Base-by-base conservation (phyloP, 1,140 invertebrate species). In the Drosophila bocki region DNA sequence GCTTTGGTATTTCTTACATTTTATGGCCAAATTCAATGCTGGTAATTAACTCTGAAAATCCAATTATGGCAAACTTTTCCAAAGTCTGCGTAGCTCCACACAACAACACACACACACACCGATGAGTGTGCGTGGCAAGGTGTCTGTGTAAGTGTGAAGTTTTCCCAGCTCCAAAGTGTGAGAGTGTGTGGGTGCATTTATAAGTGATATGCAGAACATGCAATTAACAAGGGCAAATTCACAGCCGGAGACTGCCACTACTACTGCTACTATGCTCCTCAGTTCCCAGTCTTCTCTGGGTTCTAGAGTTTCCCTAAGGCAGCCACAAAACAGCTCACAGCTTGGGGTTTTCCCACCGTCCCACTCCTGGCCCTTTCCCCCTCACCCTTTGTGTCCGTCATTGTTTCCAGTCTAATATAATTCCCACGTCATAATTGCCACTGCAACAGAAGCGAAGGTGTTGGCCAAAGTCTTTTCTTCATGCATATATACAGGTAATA, bases 41-140 rank as follows among this genome's bases (percentile, higher is more conserved):
- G 88, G 87, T 91, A 91, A 91, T 91, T 91, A 91, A 91, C 83
- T 91, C 84, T 78, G 87, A 91, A 87, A 91, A 91, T 91, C 88
- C 88, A 91, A 91, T 91, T 91, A 91, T 91, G 88, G 85, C 67
- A 71, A 91, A 91, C 87, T 91, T 91, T 91, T 91, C 68, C 62
- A 87, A 83, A 91, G 72, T 68, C 58, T 75, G 54, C 75, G 44
- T 53, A 69, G 29, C 63, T 69, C 29, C 53, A 35, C n/a, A 7
- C 45, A 51, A 15, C 26, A 26, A 26, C 26, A 29, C 26, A 51
- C 15, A 32, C 45, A 26, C 44, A 11, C 45, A 45, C 17, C 12
- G 3, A 5, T 50, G 26, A 6, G 26, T 32, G 56, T 54, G 65
- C 62, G 54, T 33, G 74, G 60, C 70, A 37, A 56, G 74, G 70